These are phyloP conservation scores for Rhynchopsitta pachyrhyncha DNA, from an alignment of 2,113 vertebrate species.

Conservation along the genomic window DNA sequence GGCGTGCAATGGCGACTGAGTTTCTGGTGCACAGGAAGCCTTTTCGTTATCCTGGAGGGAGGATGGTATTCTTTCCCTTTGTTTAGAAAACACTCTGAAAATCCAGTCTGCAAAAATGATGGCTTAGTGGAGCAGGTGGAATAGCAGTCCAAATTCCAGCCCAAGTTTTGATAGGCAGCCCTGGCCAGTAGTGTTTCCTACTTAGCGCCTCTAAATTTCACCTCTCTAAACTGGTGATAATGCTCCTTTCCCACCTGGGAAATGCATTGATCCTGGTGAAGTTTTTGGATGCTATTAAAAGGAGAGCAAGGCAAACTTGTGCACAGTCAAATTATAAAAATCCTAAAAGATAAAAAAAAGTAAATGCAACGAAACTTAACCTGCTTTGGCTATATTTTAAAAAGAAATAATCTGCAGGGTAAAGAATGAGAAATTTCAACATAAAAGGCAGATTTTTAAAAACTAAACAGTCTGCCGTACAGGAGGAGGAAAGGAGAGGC, in stretches of 20 bases:
- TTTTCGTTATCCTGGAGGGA: not conserved
- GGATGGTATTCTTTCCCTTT: not conserved
- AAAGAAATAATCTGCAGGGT: not conserved
- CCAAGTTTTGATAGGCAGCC: not conserved
- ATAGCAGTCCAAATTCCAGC: not conserved
- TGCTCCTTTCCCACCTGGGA: not conserved
- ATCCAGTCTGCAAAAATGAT: not conserved
- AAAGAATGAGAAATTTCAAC: not conserved
- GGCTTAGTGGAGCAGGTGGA: not conserved
- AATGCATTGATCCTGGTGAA: not conserved
- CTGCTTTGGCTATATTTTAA: not conserved
- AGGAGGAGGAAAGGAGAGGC: not conserved
- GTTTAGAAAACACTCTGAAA: slow-evolving; percentile 1
- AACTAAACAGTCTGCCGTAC: not conserved
- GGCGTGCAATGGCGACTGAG: accelerated
- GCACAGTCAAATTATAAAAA: not conserved
- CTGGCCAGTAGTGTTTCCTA: not conserved
- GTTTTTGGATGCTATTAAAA: not conserved
- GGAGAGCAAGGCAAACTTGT: not conserved
- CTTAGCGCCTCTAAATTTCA: not conserved
- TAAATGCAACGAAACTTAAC: not conserved
- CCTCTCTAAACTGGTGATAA: not conserved
- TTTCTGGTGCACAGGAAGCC: not conserved
- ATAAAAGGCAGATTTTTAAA: not conserved
- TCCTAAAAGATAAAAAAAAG: not conserved